A percentile compares a stretch with the other conserved stretches of the same genome.
Conservation (phyloP, 1,140 invertebrate species). For the Neodiprion pinetum region DNA sequence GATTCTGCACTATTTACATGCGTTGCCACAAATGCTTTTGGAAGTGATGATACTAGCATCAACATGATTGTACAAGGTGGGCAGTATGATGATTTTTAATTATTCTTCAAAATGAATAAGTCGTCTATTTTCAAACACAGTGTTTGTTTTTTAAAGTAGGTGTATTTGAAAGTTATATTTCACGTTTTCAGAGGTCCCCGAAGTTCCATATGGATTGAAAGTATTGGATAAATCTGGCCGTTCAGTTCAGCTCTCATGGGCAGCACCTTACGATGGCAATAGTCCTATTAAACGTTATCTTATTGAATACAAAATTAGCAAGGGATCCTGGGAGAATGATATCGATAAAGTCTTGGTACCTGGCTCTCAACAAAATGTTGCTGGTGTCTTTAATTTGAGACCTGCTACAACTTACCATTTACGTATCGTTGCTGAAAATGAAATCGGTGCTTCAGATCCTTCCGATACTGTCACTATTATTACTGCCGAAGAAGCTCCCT, state of each 20-base stretch:
- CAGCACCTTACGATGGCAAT: conserved; percentile 93
- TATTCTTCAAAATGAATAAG: conserved; percentile 8
- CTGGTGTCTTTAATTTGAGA: conserved; percentile 85
- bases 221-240: conserved; percentile 91
- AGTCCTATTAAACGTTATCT: conserved; percentile 91
- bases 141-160: conserved; percentile 22
- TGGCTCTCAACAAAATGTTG: conserved; percentile 81
- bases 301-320: conserved; percentile 92
- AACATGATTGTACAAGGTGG: conserved; percentile 94
- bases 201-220: conserved; percentile 89
- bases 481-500: conserved; percentile 93
- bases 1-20: conserved; percentile 96
- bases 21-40: conserved; percentile 93
- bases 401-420: conserved; percentile 94
- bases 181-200: conserved; percentile 81
- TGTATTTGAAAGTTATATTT: conserved; percentile 16
- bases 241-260: conserved; percentile 90
- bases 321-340: conserved; percentile 83
- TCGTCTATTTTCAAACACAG: conserved; percentile 8
- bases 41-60: conserved; percentile 93
- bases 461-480: conserved; percentile 93
- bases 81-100: conserved; percentile 11
- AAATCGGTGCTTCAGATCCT: conserved; percentile 89
- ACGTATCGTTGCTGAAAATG: conserved; percentile 92
- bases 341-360: conserved; percentile 86